These are phyloP conservation scores for Drosophila nebulosa DNA, from an alignment of 1,140 invertebrate species.

Conservation along the genomic window DNA sequence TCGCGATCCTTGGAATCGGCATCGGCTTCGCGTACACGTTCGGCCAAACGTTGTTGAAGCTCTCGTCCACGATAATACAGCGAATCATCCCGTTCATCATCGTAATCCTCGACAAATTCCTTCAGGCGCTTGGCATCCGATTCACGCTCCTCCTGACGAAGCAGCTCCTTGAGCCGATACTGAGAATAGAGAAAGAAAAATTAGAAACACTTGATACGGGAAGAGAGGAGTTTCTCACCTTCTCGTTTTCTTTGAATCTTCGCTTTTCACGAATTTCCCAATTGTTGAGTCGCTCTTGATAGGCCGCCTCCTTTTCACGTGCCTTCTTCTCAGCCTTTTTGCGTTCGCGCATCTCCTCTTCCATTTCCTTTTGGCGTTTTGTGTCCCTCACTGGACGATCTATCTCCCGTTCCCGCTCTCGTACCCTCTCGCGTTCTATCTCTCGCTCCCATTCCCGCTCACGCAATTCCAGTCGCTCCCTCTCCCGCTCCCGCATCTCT, in stretches of 20 bases:
- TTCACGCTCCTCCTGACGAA: conserved; percentile 91
- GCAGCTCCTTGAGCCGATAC: conserved; percentile 91
- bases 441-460: conserved; percentile 82
- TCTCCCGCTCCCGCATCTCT: conserved; percentile 81
- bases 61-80: conserved; percentile 98
- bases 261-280: conserved; percentile 97
- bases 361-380: conserved; percentile 91
- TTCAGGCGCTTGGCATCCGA: conserved; percentile 96
- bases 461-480: conserved; percentile 67
- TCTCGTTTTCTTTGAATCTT: conserved; percentile 95
- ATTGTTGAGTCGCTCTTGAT: conserved; percentile 91
- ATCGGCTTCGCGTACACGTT: conserved; percentile 95
- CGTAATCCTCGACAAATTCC: conserved; percentile 99
- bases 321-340: conserved; percentile 94
- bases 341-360: conserved; percentile 94
- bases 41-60: conserved; percentile 91
- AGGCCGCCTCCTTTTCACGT: conserved; percentile 95
- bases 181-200: conserved; percentile 17
- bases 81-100: conserved; percentile 97
- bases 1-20: conserved; percentile 93
- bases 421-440: conserved; percentile 81
- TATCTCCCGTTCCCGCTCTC: conserved; percentile 79
- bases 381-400: conserved; percentile 83
- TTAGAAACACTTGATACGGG: background rate
- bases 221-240: conserved; percentile 69